Base-by-base conservation (phyloP, 1,140 invertebrate genomes). In the Drosophila pruinosa region DNA sequence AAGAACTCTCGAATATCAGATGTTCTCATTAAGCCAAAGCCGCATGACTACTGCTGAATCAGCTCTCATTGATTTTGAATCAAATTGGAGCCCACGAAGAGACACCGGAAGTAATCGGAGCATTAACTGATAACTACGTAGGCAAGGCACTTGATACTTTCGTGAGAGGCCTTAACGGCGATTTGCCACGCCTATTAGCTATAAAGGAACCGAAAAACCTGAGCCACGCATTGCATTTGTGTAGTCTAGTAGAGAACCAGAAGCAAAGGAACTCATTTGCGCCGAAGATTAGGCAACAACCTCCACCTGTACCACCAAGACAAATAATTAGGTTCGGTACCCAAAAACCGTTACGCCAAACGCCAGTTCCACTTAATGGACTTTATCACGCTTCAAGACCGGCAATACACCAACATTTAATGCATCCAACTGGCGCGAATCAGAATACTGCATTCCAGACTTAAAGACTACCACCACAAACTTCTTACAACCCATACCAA, bases 101-200 rank as follows among this genome's bases (percentile, higher is more conserved):
- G 14, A 5, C 39, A 5, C 26, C 56, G 1, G 41, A 58, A 21
- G 5, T 8, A n/a, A 34, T 58, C 2, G 45, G 24, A 21, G 19
- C 41, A 2, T 59, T 59, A 14, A 36, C 28, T 6, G 12, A 59
- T 19, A 36, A 12, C 2, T 59, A 59, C 36, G 26, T 28, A 0
- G 56, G 12, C 5, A 59, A 47, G 24, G 41, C 28, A 1, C 12
- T 59, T 22, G 56, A 62, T 4, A 62, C 45, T 14, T 52, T 62
- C 8, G 14, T 61, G 3, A 12, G 47, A 21, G 59, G 36, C 17
- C 14, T 43, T 4, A 63, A 63, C 14, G 47, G 48, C 3, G 59
- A 63, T n/a, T 10, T 63, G 14, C 59, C 59, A 19, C 34, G 48
- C 6, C 59, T 53, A 2, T 28, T 63, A 34, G 36, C 59, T 2